Base-by-base conservation (phyloP, 2,113 vertebrate genomes). In the Thalassarche chlororhynchos region DNA sequence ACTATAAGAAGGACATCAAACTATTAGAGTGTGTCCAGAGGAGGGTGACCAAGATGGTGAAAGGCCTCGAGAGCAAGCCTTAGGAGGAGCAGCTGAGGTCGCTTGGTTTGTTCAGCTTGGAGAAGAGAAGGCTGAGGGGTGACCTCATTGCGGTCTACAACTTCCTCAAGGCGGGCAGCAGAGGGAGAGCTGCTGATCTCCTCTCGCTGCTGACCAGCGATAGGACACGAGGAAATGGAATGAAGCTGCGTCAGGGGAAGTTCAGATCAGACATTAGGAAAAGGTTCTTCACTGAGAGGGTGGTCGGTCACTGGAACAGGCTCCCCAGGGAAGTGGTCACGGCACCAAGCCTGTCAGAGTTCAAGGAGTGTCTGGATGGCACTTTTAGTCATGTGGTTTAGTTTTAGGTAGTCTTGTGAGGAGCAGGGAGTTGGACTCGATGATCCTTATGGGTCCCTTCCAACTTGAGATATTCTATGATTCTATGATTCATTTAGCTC, bases 311-410 rank as follows among this genome's bases (percentile, higher is more conserved):
- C 19, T 57, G 19, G 15, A 71, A 42, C 24, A 51, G 66, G 17
- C 8, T 65, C 21, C 26, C 40, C 55, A 32, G 21, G 38, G 36
- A 29, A 84, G 47, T 36, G 32, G 15, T 54, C 25, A 44, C 0
- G 3, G 36, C 38, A n/a, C 25, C 6, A 52, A 52, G n/a, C 17
- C 21, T 25, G 38, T 20, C 38, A 46, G 49, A 74, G 5, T 57
- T 76, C 42, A 34, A 55, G n/a, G 28, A 5, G 8, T 2, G 1
- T 49, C 71, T 76, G 29, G 31, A 42, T 1, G 1, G 51, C 1
- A 8, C 6, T 68, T 28, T 54, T 72, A 79, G 38, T 70, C 38
- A 34, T 34, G 46, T 7, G 18, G 23, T 46, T 70, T 54, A 54
- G 14, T 9, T 69, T 32, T 32, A n/a, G 44, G 29, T 36, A 54